Evolutionary conservation across 2,113 vertebrate species (phyloP), one percentile per base, ranked within the genome.

Genomic region (Boleophthalmus pectinirostris): DNA sequence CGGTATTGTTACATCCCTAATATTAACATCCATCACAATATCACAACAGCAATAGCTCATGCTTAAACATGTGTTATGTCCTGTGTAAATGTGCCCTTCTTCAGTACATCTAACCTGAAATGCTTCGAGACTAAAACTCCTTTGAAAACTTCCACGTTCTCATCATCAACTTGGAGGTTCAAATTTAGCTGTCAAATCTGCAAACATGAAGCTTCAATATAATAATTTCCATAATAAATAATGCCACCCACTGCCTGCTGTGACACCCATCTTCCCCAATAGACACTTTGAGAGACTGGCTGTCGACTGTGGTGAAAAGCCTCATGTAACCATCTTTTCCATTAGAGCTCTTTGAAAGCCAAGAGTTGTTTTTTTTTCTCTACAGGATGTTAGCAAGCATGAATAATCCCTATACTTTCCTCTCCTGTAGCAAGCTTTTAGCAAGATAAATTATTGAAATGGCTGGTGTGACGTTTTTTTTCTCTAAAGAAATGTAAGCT

Each of bases 391-490:
- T 87, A 77, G 85, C 78, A 77, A 87, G 87, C 85, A 87, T 91
- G 83, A 89, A 80, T 90, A 89, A 88, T 87, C 86, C 83, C 66
- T 43, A 77, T 80, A 68, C 77, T 73, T 47, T 56, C 66, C 66
- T 73, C 72, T 86, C 69, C 78, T 83, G 77, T 76, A 74, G 77
- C 81, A 77, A 73, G 84, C 88, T 89, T 83, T 92, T 86, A 87
- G 79, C 77, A 56, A 69, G 83, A 87, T 91, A 75, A 90, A 90
- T 90, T 71, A 92, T 90, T 90, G 82, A 90, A 83, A 80, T 63
- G 68, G 53, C 61, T 69, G 13, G 45, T 67, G 65, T 79, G 2
- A 5, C 20, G n/a, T n/a, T 80, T 10, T 66, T 54, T 82, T 78
- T 78, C 72, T 64, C 66, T 15, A 43, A 49, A 82, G 82, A 71